A percentile compares a stretch with the other conserved stretches of the same genome.
Conservation (phyloP, 2,888 invertebrate species). For the Mactromeris polynyma region DNA sequence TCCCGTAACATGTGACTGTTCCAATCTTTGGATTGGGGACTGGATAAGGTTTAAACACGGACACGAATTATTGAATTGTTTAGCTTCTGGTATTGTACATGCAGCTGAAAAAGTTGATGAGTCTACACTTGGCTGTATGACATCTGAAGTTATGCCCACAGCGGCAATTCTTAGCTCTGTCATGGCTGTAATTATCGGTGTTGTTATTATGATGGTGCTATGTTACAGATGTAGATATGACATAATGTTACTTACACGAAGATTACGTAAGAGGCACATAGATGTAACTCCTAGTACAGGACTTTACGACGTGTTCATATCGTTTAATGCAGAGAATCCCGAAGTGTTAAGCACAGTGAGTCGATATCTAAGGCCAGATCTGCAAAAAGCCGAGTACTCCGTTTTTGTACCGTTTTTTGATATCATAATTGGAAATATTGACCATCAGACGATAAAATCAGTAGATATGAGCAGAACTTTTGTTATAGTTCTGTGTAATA, state of each 20-base stretch:
- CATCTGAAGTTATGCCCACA: background rate
- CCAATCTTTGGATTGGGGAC: conserved; percentile 17
- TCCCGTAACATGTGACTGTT: conserved; percentile 16
- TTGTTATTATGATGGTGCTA: background rate
- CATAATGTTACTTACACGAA: background rate
- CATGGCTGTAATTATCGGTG: background rate
- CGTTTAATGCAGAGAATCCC: background rate
- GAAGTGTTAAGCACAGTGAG: background rate
- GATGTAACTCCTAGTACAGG: background rate
- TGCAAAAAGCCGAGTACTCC: background rate
- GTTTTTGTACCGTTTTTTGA: conserved; percentile 9
- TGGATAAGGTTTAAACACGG: conserved; percentile 12
- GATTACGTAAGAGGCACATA: background rate
- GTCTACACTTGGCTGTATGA: background rate
- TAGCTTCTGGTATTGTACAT: background rate
- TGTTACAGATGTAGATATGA: background rate
- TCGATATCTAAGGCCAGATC: background rate
- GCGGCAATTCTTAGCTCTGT: background rate
- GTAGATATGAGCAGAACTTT: background rate
- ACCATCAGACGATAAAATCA: background rate
- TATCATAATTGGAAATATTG: background rate
- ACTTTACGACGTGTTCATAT: conserved; percentile 9
- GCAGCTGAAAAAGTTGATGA: background rate
- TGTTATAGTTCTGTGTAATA: conserved; percentile 10
- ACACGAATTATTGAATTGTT: conserved; percentile 3